Evolutionary conservation across 2,797 vertebrate genomes (phyloP).

Genomic region (Catamblyrhynchus diadema): DNA sequence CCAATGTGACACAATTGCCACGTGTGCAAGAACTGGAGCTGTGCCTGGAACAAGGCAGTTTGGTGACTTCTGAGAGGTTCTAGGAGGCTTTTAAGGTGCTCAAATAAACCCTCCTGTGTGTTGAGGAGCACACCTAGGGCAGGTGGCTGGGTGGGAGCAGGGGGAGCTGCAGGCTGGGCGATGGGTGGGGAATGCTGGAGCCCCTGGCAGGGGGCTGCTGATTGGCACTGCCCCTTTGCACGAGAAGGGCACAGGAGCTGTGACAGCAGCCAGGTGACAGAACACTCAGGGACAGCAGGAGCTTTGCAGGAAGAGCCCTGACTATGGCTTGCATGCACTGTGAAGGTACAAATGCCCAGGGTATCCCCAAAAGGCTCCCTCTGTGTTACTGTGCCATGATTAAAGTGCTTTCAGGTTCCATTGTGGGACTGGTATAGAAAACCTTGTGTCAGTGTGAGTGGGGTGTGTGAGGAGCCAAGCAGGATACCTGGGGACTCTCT

Average conservation of each 20-base stretch:
- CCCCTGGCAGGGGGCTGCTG: background rate
- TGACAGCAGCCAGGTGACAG: background rate
- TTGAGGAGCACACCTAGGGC: background rate
- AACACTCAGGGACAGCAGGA: background rate
- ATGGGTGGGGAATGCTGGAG: background rate
- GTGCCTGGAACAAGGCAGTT: background rate
- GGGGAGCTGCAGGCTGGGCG: background rate
- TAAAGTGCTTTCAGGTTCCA: background rate
- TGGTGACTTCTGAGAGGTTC: background rate
- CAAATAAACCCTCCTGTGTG: background rate
- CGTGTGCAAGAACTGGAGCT: fast-evolving
- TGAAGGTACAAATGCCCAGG: background rate
- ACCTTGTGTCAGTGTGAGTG: too few species aligned
- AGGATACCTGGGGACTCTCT: background rate
- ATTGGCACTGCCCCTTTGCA: background rate
- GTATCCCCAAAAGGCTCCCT: background rate
- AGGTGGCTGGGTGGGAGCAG: background rate
- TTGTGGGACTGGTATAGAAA: background rate
- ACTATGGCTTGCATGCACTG: fast-evolving
- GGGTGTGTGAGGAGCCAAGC: background rate
- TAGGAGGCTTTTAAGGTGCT: background rate
- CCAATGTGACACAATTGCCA: fast-evolving
- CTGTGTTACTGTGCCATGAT: background rate
- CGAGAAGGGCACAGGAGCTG: background rate
- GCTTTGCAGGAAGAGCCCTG: background rate